Evolutionary conservation across 92 coral and sea anemone species (phyloP).

Genomic region (Palythoa grandiflora): DNA sequence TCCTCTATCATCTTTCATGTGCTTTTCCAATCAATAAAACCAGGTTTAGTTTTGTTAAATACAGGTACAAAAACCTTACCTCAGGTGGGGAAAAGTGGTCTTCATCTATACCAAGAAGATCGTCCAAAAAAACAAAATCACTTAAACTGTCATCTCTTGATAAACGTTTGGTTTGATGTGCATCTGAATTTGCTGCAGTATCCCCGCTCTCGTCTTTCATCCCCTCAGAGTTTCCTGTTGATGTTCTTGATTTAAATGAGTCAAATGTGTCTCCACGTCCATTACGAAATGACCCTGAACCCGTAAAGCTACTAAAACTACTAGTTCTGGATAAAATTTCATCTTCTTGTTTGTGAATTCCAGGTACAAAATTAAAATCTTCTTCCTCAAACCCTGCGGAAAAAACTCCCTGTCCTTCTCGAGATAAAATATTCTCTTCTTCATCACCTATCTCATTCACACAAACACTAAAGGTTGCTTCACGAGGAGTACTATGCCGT

Average conservation of each 20-base stretch:
- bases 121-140: constrained; percentile 96
- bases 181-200: constrained; percentile 43
- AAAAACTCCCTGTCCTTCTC: constrained; percentile 19
- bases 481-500: background rate
- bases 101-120: constrained; percentile 89
- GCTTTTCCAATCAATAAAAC: too few species aligned
- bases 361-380: constrained; percentile 95
- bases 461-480: constrained; percentile 28
- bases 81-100: constrained; percentile 98
- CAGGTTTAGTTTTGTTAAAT: background rate
- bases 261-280: constrained; percentile 71
- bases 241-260: constrained; percentile 51
- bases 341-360: constrained; percentile 83
- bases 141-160: constrained; percentile 78
- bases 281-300: constrained; percentile 81
- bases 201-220: constrained; percentile 54
- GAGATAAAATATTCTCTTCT: constrained; percentile 30
- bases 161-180: constrained; percentile 47
- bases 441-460: constrained; percentile 41
- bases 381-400: constrained; percentile 73
- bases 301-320: constrained; percentile 76
- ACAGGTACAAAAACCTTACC: constrained; percentile 55
- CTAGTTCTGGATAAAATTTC: constrained; percentile 64
- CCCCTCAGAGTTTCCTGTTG: constrained; percentile 63
- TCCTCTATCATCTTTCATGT: too few species aligned